phyloP scores from a whole-genome alignment of 2,113 vertebrate genomes.

The Lepus timidus region DNA sequence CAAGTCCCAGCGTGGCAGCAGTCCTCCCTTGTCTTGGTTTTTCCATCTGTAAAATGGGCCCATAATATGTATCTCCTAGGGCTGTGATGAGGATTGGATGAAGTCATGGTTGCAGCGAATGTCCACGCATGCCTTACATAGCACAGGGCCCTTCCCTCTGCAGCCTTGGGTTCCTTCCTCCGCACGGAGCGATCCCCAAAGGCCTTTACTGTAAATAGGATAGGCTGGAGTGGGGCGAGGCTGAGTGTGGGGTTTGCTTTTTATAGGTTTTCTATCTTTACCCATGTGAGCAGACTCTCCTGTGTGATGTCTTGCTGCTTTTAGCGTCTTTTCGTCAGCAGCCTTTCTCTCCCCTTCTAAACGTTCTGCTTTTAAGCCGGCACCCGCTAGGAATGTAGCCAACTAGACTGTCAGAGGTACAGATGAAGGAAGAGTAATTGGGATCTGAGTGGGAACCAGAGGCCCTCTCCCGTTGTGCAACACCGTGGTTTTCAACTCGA shows the following conservation, averaged over 20 bases:
- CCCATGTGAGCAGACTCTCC: constrained; percentile 70
- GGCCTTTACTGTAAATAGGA: constrained; percentile 47
- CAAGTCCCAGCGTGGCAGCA: neutral
- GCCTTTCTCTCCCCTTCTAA: constrained; percentile 58
- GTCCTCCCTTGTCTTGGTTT: constrained; percentile 37
- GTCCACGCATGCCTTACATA: neutral
- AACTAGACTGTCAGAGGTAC: constrained; percentile 58
- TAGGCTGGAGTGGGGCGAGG: constrained; percentile 15
- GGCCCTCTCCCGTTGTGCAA: constrained; percentile 52
- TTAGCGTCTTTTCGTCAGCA: constrained; percentile 72
- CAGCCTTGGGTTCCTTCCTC: neutral
- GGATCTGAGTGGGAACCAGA: constrained; percentile 31
- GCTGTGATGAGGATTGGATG: neutral
- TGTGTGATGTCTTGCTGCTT: constrained; percentile 68
- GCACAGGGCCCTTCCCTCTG: neutral
- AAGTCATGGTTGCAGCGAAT: neutral
- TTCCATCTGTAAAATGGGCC: constrained; percentile 59
- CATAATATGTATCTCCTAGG: neutral
- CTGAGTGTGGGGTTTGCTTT: constrained; percentile 62
- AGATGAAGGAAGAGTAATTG: constrained; percentile 68
- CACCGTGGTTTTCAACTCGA: constrained; percentile 1
- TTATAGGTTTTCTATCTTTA: constrained; percentile 80
- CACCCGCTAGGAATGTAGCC: constrained; percentile 64
- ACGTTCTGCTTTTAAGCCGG: constrained; percentile 65
- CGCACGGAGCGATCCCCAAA: neutral